Percentiles rank a stretch among this genome's conserved stretches.
Conservation (phyloP, 2,797 vertebrate genomes). For the Hyperoplus lanceolatus region DNA sequence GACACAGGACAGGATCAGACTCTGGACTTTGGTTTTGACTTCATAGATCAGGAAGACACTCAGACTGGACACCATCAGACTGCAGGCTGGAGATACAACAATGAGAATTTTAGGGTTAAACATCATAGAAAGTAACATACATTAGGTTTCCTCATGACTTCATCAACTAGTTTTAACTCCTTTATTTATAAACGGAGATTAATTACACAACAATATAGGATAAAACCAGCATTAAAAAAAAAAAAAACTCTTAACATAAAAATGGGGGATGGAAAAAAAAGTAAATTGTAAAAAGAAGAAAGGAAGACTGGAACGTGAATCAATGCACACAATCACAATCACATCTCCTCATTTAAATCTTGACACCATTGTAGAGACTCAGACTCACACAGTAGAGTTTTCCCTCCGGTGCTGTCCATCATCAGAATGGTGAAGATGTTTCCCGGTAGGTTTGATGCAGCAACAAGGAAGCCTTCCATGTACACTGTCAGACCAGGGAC, state of each 20-base stretch:
- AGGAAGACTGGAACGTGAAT: not conserved
- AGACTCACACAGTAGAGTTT: slow-evolving; percentile 82
- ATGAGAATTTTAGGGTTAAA: not conserved
- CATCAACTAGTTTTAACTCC: no score
- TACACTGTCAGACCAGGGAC: slow-evolving; percentile 76
- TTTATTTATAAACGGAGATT: not conserved
- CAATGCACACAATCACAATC: not conserved
- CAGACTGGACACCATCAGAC: slow-evolving; percentile 82
- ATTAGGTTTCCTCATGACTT: no score
- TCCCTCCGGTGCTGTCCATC: slow-evolving; percentile 83
- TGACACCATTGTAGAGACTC: not conserved
- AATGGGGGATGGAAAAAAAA: not conserved
- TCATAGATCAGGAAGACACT: slow-evolving; percentile 85
- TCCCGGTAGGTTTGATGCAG: slow-evolving; percentile 84
- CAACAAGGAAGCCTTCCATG: slow-evolving; percentile 82
- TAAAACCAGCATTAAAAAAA: not conserved
- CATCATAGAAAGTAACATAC: not conserved
- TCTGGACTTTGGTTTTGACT: slow-evolving; percentile 83
- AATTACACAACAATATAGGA: not conserved
- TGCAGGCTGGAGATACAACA: slow-evolving; percentile 70
- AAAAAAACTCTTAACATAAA: not conserved
- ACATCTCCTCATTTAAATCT: not conserved
- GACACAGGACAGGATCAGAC: slow-evolving; percentile 82
- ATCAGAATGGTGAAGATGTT: slow-evolving; percentile 86
- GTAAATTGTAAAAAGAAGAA: not conserved